Percentiles rank a stretch among this genome's conserved stretches.
Evolutionary conservation across 2,888 invertebrate species (phyloP).

Genomic region (Liodrosophila aerea): DNA sequence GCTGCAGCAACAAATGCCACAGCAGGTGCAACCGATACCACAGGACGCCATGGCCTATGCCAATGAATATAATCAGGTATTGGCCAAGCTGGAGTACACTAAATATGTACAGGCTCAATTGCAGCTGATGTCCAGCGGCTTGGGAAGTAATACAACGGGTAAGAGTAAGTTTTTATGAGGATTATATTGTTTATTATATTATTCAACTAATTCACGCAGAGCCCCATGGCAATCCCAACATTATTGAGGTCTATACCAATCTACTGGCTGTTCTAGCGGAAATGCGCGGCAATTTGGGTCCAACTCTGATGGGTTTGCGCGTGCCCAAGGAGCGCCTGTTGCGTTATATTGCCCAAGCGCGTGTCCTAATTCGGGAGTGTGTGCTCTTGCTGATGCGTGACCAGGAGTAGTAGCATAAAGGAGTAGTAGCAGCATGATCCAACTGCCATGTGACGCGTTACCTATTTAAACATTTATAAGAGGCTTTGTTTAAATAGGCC

Average conservation of each 20-base stretch:
- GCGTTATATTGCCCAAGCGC: conserved; percentile 61
- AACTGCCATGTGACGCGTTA: background rate
- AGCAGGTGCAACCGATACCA: conserved; percentile 17
- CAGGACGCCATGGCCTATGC: conserved; percentile 38
- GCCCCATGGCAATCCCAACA: conserved; percentile 12
- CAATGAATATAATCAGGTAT: conserved; percentile 55
- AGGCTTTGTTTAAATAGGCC: conserved; percentile 8
- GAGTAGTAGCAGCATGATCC: background rate
- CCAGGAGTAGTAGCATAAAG: conserved; percentile 1
- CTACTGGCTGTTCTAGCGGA: conserved; percentile 40
- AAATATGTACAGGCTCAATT: conserved; percentile 60
- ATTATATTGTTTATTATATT: background rate
- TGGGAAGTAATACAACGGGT: background rate
- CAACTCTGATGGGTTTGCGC: conserved; percentile 52
- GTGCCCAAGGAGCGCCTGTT: conserved; percentile 60
- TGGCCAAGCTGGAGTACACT: conserved; percentile 65
- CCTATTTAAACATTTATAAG: background rate
- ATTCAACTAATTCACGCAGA: conserved; percentile 15
- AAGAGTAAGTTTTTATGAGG: conserved; percentile 1
- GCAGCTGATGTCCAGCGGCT: conserved; percentile 41
- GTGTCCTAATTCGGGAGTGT: conserved; percentile 56
- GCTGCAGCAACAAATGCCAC: background rate
- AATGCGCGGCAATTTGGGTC: conserved; percentile 45
- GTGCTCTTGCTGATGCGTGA: conserved; percentile 39
- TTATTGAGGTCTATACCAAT: conserved; percentile 37